These are phyloP conservation scores for Hydropsyche betteni DNA, from an alignment of 2,888 invertebrate species.

Conservation along the genomic window DNA sequence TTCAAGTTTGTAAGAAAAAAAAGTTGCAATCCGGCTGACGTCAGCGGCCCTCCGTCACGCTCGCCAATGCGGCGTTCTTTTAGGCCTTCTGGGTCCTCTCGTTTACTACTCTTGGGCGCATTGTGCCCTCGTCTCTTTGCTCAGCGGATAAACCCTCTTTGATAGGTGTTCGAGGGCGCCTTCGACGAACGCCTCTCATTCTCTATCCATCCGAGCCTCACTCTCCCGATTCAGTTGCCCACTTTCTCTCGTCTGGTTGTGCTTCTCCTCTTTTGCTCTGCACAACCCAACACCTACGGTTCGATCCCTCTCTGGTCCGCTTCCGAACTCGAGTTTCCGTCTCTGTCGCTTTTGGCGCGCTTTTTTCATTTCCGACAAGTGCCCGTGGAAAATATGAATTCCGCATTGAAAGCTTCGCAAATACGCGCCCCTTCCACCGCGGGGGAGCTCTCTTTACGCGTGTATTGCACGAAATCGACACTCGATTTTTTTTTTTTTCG, in stretches of 20 bases:
- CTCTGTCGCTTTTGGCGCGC: slow-evolving; percentile 17
- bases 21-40: slow-evolving; percentile 24
- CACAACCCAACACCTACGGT: no score
- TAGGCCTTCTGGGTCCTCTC: slow-evolving; percentile 46
- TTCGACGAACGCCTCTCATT: not conserved
- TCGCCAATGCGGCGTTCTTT: slow-evolving; percentile 18
- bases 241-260: no score
- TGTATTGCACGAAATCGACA: slow-evolving; percentile 3
- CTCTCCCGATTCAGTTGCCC: no score
- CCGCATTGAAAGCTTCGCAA: slow-evolving; percentile 26
- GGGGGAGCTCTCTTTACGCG: not conserved
- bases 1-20: no score
- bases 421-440: not conserved
- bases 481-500: not conserved
- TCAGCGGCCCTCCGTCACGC: slow-evolving; percentile 38
- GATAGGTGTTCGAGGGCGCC: slow-evolving; percentile 43
- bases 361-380: slow-evolving; percentile 28
- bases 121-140: slow-evolving; percentile 47
- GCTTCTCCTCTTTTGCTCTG: no score
- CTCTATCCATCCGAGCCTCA: not conserved
- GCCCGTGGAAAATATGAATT: slow-evolving; percentile 26
- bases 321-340: slow-evolving; percentile 10
- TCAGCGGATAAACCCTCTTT: slow-evolving; percentile 50
- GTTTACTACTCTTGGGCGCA: slow-evolving; percentile 47
- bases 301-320: slow-evolving; percentile 45